Evolutionary conservation across 2,797 vertebrate species (phyloP), one percentile per base, ranked within the genome.

Genomic region (Ctenopoma multispine): DNA sequence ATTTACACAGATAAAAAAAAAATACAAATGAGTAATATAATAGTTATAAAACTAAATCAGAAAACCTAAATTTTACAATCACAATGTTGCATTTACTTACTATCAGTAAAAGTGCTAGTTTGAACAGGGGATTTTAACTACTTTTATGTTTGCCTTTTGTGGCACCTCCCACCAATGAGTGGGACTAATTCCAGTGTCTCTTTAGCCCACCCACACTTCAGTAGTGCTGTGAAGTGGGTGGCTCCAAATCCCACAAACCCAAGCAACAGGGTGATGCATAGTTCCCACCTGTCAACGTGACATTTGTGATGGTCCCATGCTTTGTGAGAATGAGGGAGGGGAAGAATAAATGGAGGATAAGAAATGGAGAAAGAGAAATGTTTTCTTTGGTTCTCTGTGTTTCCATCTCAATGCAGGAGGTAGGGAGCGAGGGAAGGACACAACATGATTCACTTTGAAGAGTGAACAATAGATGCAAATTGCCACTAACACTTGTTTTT

Each of bases 121-220:
- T 38, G n/a, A 43, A 38, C 31, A 7, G 47, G 14, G 4, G 20
- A 13, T 18, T 60, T n/a, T 3, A 49, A n/a, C 29, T 8, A 44
- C 31, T 6, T 79, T 49, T 21, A 63, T 4, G 0, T 40, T 31
- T 68, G 38, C 1, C 59, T 81, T 63, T 77, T 74, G 41, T 65
- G 48, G 48, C 81, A 3, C 58, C 69, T 75, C 41, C 69, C 49
- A 69, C 51, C 73, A 71, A 49, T 78, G 69, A 81, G 72, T 63
- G 63, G 72, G 55, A 84, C 79, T 83, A 91, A 92, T 89, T 90
- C 75, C 75, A 51, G 69, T 61, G 68, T 77, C 87, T 88, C 83
- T 90, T 86, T 81, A 78, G 91, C 86, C 92, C 92, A 93, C 92
- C 94, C 90, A 87, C 83, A 85, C 40, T 69, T 81, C 44, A 75